phyloP scores from a whole-genome alignment of 2,888 invertebrate genomes.

The Thera obeliscata region DNA sequence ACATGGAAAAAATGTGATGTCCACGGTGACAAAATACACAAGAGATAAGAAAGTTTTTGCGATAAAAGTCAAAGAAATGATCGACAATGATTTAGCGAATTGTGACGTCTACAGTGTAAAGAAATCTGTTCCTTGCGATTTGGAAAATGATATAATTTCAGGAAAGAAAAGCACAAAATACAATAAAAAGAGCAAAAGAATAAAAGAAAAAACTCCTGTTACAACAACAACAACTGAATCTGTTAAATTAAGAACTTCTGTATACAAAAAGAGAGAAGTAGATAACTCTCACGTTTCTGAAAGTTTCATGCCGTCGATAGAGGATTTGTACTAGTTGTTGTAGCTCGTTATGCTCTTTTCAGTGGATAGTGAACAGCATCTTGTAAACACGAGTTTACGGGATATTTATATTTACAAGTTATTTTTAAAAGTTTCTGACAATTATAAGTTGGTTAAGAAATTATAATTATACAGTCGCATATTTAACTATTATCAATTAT shows the following conservation, averaged over 20 bases:
- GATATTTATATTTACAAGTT: neutral
- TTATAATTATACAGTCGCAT: too few species aligned
- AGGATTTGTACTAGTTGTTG: conserved; percentile 51
- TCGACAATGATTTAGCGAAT: neutral
- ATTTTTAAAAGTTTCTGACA: neutral
- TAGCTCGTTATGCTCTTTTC: neutral
- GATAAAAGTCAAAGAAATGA: conserved; percentile 63
- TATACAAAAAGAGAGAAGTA: conserved; percentile 57
- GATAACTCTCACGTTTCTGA: conserved; percentile 61
- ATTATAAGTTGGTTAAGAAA: too few species aligned
- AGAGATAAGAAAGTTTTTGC: conserved; percentile 61
- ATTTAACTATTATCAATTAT: too few species aligned
- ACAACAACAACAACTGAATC: conserved; percentile 6
- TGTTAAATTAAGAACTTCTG: conserved; percentile 34
- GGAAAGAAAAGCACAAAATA: conserved; percentile 49
- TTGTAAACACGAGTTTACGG: neutral
- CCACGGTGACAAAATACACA: conserved; percentile 62
- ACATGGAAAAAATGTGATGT: conserved; percentile 42
- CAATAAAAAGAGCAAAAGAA: conserved; percentile 53
- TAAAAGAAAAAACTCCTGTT: conserved; percentile 35
- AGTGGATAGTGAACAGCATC: neutral
- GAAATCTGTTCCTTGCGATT: conserved; percentile 60
- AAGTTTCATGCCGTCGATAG: conserved; percentile 65
- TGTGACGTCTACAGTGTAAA: conserved; percentile 67
- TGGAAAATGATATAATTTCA: conserved; percentile 52